Evolutionary conservation across 2,888 invertebrate species (phyloP), one percentile per base, ranked within the genome.

Genomic region (Ctenicera cuprea): DNA sequence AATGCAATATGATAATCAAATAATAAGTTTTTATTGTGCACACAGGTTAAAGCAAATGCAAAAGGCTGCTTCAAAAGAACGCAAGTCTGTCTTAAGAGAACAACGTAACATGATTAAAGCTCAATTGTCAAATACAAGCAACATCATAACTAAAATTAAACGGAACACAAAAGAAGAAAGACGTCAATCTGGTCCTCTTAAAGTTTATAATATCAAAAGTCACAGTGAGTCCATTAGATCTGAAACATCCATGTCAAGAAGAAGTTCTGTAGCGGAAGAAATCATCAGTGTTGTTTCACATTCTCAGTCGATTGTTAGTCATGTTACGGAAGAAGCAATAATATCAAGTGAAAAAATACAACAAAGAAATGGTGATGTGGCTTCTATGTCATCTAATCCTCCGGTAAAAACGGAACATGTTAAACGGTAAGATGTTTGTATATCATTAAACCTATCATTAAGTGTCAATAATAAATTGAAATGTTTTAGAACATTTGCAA

Each of bases 61-160:
- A 79, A 88, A 89, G 81, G 87, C 88, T 62, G 88, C 88, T 22
- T 89, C 90, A 61, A 87, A 88, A 73, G 89, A 90, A 80, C 85
- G 90, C 9, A 90, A 89, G 79, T 84, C 86, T 3, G 87, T 88
- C 80, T 82, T 90, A 14, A 88, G 88, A 79, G 88, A 89, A 76
- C 89, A 90, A 78, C 85, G 88, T 48, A 89, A 89, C 76, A 85
- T 89, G 84, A 89, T 90, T 41, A 89, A 89, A 83, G 87, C 88
- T 45, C 89, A 89, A 80, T 85, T 90, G 82, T 82, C 84, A 7
- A 52, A 26, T 5, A 88, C 89, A 8, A 88, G 88, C 75, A 88
- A 88, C 72, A 88, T 88, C 81, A 80, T 88, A 43, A 86, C 88
- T 0, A 89, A 89, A 80, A 83, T 89, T 43, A 89, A 88, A 79